Evolutionary conservation across 2,797 vertebrate species (phyloP).

Genomic region (Tinamus major): DNA sequence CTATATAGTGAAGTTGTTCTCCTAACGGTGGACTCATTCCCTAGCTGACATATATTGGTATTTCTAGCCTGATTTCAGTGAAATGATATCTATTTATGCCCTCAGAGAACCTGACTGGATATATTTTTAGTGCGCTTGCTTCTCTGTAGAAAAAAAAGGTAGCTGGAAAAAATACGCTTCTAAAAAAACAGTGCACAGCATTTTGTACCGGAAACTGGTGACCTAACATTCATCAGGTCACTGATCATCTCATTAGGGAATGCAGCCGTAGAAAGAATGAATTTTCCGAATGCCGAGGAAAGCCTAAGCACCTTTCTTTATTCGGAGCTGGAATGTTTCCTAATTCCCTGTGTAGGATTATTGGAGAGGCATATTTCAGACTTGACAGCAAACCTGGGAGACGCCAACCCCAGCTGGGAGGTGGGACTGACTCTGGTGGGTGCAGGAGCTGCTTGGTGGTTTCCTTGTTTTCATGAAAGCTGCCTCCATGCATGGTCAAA

Average conservation of each 20-base stretch:
- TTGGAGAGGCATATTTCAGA: neutral
- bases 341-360: neutral
- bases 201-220: neutral
- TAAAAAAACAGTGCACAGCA: neutral
- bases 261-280: neutral
- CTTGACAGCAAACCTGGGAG: neutral
- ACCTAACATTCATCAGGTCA: neutral
- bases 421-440: fast-evolving
- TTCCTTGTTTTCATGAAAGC: neutral
- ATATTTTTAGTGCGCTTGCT: neutral
- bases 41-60: neutral
- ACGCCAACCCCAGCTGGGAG: neutral
- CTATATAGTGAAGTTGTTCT: neutral
- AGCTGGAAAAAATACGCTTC: neutral
- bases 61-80: neutral
- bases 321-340: neutral
- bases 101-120: neutral
- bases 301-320: neutral
- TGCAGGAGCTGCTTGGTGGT: neutral
- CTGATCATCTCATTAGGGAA: neutral
- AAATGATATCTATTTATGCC: neutral
- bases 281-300: neutral
- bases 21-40: neutral
- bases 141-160: neutral
- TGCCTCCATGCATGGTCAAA: neutral